phyloP scores from a whole-genome alignment of 2,113 vertebrate species.

The Hemibagrus wyckioides region DNA sequence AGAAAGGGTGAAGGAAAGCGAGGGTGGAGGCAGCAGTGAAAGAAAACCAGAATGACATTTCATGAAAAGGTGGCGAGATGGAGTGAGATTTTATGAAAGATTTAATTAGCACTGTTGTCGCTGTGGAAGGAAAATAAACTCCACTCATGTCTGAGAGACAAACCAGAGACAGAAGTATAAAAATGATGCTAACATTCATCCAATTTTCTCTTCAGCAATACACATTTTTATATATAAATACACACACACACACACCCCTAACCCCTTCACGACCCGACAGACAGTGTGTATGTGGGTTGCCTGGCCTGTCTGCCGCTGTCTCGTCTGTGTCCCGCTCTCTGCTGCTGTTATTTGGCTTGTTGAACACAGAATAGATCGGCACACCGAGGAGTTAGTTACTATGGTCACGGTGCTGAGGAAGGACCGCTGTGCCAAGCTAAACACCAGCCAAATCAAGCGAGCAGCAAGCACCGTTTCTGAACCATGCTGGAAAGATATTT shows the following conservation, averaged over 20 bases:
- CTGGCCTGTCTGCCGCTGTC: not conserved
- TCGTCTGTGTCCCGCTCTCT: not conserved
- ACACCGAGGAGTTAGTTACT: conserved; percentile 41
- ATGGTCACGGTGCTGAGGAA: conserved; percentile 32
- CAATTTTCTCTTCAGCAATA: not conserved
- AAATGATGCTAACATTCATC: not conserved
- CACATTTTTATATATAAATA: not conserved
- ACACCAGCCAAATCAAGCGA: not conserved
- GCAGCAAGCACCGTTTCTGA: not conserved
- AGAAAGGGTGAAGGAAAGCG: not conserved
- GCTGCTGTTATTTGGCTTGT: conserved; percentile 23
- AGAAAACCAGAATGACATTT: conserved; percentile 24
- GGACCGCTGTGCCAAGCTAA: conserved; percentile 9
- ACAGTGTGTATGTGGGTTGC: not conserved
- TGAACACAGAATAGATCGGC: conserved; percentile 13
- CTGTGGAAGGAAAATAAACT: not conserved
- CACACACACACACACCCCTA: not conserved
- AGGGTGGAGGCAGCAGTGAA: not conserved
- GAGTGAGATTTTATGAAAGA: not conserved
- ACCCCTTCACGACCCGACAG: not conserved
- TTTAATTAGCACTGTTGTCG: conserved; percentile 5
- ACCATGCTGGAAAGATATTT: not conserved
- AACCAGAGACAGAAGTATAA: not conserved
- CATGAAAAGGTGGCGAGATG: not conserved
- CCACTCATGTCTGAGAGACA: not conserved